Conservation (phyloP, 2,888 invertebrate genomes). For the Siphlonurus alternatus region DNA sequence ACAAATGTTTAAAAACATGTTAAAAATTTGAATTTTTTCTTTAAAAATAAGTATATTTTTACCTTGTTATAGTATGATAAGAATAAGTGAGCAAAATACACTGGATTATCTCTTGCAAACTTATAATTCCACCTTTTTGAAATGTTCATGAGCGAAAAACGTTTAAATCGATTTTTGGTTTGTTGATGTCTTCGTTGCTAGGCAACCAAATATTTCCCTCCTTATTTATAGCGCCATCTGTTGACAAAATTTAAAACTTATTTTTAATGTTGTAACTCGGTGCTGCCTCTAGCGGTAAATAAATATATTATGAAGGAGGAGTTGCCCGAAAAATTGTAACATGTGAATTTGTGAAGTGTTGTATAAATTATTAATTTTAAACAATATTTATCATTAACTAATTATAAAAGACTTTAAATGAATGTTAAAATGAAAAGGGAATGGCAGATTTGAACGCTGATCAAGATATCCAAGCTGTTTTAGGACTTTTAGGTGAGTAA, state of each 20-base stretch:
- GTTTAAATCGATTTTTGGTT: too few relatives aligned
- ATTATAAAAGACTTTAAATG: not conserved
- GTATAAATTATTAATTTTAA: too few relatives aligned
- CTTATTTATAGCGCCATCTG: not conserved
- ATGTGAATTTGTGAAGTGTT: too few relatives aligned
- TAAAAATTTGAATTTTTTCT: too few relatives aligned
- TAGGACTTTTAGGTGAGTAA: not conserved
- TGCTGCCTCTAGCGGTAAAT: not conserved
- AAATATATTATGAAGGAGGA: too few relatives aligned
- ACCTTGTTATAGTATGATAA: not conserved
- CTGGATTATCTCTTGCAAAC: not conserved
- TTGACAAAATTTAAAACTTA: not conserved
- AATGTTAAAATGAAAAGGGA: not conserved
- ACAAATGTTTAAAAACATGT: too few relatives aligned
- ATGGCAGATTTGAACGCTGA: not conserved
- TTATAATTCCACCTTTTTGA: not conserved
- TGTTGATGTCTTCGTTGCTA: not conserved
- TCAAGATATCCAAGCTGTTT: not conserved
- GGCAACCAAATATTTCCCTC: not conserved
- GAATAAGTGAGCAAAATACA: not conserved
- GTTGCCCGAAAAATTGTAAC: too few relatives aligned
- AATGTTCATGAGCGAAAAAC: not conserved
- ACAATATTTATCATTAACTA: too few relatives aligned
- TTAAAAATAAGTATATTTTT: too few relatives aligned
- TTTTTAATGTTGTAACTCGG: not conserved